These are phyloP conservation scores for Myiagra hebetior DNA, from an alignment of 2,113 vertebrate species.

Conservation along the genomic window DNA sequence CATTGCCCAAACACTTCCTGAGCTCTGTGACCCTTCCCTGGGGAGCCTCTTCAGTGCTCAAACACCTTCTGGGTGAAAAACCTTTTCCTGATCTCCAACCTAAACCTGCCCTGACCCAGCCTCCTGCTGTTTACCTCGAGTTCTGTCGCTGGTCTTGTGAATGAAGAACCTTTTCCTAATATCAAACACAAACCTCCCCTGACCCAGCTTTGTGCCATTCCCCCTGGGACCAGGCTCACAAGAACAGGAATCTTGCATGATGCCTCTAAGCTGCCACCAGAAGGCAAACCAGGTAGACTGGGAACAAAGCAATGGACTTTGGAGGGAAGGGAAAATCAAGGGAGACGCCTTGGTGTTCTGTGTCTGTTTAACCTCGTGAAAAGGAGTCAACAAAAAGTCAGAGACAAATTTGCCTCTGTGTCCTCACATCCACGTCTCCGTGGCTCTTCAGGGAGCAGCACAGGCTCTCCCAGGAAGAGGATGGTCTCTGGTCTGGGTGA, in stretches of 20 bases:
- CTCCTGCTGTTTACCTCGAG: background rate
- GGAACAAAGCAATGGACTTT: background rate
- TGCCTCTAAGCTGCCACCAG: constrained; percentile 78
- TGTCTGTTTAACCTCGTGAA: background rate
- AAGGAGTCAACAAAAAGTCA: background rate
- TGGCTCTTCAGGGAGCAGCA: background rate
- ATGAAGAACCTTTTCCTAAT: background rate
- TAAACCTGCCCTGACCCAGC: background rate
- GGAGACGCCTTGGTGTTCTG: background rate
- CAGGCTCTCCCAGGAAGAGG: background rate
- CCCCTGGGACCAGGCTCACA: constrained; percentile 72
- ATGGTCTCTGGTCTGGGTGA: too few relatives aligned
- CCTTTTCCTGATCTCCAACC: background rate
- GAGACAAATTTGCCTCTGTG: background rate
- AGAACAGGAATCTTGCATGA: constrained; percentile 99
- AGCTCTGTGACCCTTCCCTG: background rate
- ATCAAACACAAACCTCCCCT: background rate
- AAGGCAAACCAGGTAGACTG: background rate
- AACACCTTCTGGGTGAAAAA: background rate
- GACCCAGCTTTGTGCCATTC: background rate
- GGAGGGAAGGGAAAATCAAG: background rate
- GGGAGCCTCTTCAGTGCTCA: background rate
- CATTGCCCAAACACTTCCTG: background rate
- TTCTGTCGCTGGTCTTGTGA: constrained; percentile 82
- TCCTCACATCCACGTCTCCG: background rate